Base-by-base conservation (phyloP, 2,888 invertebrate species). In the Andrena trimmerana region DNA sequence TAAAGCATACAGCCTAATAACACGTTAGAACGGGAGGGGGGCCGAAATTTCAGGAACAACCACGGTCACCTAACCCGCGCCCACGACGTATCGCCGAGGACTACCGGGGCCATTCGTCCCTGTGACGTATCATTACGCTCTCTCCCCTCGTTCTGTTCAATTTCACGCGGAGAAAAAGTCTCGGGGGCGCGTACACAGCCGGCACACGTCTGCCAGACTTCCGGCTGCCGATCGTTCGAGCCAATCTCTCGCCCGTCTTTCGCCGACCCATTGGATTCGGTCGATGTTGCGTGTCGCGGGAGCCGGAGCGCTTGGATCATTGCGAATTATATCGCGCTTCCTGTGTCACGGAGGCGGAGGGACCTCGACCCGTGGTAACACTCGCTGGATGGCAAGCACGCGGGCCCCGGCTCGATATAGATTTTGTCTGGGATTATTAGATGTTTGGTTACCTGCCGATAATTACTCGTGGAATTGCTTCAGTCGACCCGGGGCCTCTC, bases 391-490 rank as follows among this genome's bases (percentile, higher is more conserved):
- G 62, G 77, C 33, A 72, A 63, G 42, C 42, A 16, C 75, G n/a
- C 33, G 70, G 77, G 57, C 52, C 65, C 65, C 36, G 66, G 60
- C 52, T 77, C 87, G 84, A 83, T 88, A 86, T 88, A 88, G 86
- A 90, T 88, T 88, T 90, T 88, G 85, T 90, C 86, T 86, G 84
- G 86, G 83, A 89, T 89, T 90, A 90, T 87, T 89, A 91, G 88
- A 91, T 90, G 88, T 91, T 91, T 86, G 86, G 86, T 89, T 90
- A 89, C 88, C 88, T 88, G 85, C 85, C 87, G 82, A 89, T 90
- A 91, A 90, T 90, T 90, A 89, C 90, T 88, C 88, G 81, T 63
- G 81, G 83, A 77, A 88, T 88, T 88, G 85, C 77, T 78, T 62
- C 73, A 65, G 78, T 86, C 82, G 78, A 75, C 42, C 70, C 24